Base-by-base conservation (phyloP, 2,113 vertebrate genomes). In the Tylochromis polylepis region DNA sequence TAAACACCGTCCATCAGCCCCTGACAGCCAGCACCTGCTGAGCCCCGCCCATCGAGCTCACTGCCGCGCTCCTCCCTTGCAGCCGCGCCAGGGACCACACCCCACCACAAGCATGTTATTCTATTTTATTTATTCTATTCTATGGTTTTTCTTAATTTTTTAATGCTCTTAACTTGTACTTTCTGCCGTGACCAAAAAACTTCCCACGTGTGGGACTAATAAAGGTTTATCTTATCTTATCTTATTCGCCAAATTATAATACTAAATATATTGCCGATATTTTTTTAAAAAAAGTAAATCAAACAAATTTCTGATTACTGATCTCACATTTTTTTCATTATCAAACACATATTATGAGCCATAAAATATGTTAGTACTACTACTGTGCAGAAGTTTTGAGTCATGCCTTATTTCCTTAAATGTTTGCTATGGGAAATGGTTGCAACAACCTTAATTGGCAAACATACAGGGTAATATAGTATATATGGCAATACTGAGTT, bases 291-390 rank as follows among this genome's bases (percentile, higher is more conserved):
- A 29, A 29, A 29, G 1, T 62, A 67, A 67, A 22, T 70, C 65
- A 0, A 43, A 70, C n/a, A 43, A 24, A 67, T 43, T 43, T 43
- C 3, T 41, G 38, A 70, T 70, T 16, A 43, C 67, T 2, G 15
- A 10, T 27, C 0, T 46, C 27, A 0, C 49, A 11, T 18, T 3
- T 72, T 72, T 70, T 18, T 29, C 60, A 38, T 38, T 11, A 1
- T 60, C 58, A n/a, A 38, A 65, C 60, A 65, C 31, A 65, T 36
- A 62, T 36, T 62, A 65, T 38, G 11, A 65, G 60, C 4, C 11
- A 67, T 14, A 14, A 1, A 67, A 67, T 22, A 67, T 14, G 38
- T n/a, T 65, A 38, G n/a, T n/a, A n/a, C n/a, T 29, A 60, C 34
- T 38, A 22, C 60, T 22, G 20, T 38, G 34, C 20, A 67, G 20